Percentiles rank a stretch among this genome's conserved stretches.
phyloP scores from a whole-genome alignment of 2,888 invertebrate species.

The Chesias legatella region DNA sequence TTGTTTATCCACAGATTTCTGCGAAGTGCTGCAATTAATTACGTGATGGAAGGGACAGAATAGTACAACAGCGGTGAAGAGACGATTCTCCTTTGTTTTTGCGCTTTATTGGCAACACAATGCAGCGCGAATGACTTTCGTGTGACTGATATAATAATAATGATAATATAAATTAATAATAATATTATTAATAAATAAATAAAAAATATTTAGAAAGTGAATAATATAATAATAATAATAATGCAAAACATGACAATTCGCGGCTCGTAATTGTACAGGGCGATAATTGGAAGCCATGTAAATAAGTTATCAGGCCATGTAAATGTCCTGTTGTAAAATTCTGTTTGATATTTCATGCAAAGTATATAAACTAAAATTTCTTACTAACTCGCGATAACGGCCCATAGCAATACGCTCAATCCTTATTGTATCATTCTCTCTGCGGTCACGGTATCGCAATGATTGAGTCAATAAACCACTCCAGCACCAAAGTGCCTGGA shows the following conservation, averaged over 20 bases:
- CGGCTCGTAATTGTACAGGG: too few relatives aligned
- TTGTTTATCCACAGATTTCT: slow-evolving; percentile 61
- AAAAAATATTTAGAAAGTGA: too few relatives aligned
- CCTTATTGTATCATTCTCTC: slow-evolving; percentile 28
- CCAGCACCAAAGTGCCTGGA: slow-evolving; percentile 32
- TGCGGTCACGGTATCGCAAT: slow-evolving; percentile 28
- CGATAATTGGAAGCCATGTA: too few relatives aligned
- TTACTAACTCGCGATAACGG: too few relatives aligned
- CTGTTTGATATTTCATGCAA: too few relatives aligned
- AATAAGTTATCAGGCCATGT: too few relatives aligned
- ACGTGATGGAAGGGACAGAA: slow-evolving; percentile 46
- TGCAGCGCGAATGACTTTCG: slow-evolving; percentile 63
- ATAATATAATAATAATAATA: too few relatives aligned
- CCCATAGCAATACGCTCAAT: slow-evolving; percentile 7
- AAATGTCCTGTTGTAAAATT: too few relatives aligned
- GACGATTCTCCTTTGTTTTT: slow-evolving; percentile 63
- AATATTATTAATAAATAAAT: too few relatives aligned
- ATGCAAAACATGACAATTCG: too few relatives aligned
- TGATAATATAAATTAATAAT: too few relatives aligned
- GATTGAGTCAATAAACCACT: slow-evolving; percentile 55
- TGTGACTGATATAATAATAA: slow-evolving; percentile 58
- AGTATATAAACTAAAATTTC: too few relatives aligned
- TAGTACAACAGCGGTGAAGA: slow-evolving; percentile 21
- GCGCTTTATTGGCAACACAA: slow-evolving; percentile 69
- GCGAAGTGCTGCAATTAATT: slow-evolving; percentile 73